These are phyloP conservation scores for Elysia crispata DNA, from an alignment of 2,888 invertebrate species.

Conservation along the genomic window DNA sequence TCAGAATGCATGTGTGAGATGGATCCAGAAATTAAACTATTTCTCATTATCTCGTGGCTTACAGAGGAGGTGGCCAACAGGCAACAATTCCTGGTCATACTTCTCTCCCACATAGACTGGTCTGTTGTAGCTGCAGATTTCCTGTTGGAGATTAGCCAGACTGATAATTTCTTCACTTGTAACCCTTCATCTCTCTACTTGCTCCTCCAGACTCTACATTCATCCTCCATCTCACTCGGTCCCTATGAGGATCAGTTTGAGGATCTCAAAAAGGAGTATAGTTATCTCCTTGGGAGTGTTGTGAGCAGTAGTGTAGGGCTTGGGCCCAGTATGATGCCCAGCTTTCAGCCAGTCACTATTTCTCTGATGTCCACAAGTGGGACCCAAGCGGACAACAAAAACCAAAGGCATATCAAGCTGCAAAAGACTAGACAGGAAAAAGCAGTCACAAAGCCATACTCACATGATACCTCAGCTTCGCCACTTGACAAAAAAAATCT, in stretches of 20 bases:
- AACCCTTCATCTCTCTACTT: slow-evolving; percentile 82
- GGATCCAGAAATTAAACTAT: slow-evolving; percentile 68
- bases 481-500: too few relatives aligned
- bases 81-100: slow-evolving; percentile 80
- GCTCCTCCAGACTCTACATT: slow-evolving; percentile 79
- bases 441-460: too few relatives aligned
- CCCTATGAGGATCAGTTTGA: slow-evolving; percentile 65
- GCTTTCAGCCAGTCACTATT: slow-evolving; percentile 29
- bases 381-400: background rate
- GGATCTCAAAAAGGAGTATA: slow-evolving; percentile 62
- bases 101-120: slow-evolving; percentile 77
- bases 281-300: slow-evolving; percentile 61
- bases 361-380: slow-evolving; percentile 6
- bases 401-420: background rate
- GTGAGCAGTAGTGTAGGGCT: slow-evolving; percentile 59
- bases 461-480: too few relatives aligned
- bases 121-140: slow-evolving; percentile 67
- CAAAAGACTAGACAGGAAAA: background rate
- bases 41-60: slow-evolving; percentile 70
- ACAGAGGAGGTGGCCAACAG: slow-evolving; percentile 75
- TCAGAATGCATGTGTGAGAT: slow-evolving; percentile 64
- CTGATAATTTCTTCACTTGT: slow-evolving; percentile 80
- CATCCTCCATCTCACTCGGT: slow-evolving; percentile 78
- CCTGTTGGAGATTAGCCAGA: slow-evolving; percentile 80
- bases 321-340: slow-evolving; percentile 50